These are phyloP conservation scores for Brotula barbata DNA, from an alignment of 2,797 vertebrate species.

Conservation along the genomic window DNA sequence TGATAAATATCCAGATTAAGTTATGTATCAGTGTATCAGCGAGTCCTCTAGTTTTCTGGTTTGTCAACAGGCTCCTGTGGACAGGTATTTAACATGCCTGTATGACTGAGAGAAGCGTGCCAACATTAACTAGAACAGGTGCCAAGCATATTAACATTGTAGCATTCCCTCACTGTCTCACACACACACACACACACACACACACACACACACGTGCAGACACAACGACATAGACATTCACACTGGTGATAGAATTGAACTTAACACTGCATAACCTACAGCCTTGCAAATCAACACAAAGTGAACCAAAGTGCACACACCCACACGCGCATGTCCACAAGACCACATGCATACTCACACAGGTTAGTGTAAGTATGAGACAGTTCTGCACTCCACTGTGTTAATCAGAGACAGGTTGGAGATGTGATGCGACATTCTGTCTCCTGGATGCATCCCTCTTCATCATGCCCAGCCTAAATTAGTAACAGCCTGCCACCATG, in stretches of 20 bases:
- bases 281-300: conserved; percentile 30
- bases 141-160: conserved; percentile 77
- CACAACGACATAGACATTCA: background rate
- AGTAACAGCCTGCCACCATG: conserved; percentile 49
- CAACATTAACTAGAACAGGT: conserved; percentile 63
- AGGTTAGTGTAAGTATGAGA: conserved; percentile 60
- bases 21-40: conserved; percentile 13
- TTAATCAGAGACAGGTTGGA: conserved; percentile 71
- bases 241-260: background rate
- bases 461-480: conserved; percentile 59
- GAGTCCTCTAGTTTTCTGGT: too few relatives aligned
- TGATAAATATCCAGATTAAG: background rate
- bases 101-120: conserved; percentile 65
- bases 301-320: conserved; percentile 6
- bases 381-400: conserved; percentile 46
- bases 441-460: conserved; percentile 53
- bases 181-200: conserved; percentile 10
- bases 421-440: conserved; percentile 70
- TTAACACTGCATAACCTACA: conserved; percentile 33
- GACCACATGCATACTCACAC: conserved; percentile 50
- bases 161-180: conserved; percentile 55
- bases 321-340: conserved; percentile 12
- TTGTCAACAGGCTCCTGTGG: conserved; percentile 56
- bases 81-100: conserved; percentile 77
- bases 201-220: conserved; percentile 4